phyloP scores from a whole-genome alignment of 2,113 vertebrate genomes.

The Tragulus kanchil region DNA sequence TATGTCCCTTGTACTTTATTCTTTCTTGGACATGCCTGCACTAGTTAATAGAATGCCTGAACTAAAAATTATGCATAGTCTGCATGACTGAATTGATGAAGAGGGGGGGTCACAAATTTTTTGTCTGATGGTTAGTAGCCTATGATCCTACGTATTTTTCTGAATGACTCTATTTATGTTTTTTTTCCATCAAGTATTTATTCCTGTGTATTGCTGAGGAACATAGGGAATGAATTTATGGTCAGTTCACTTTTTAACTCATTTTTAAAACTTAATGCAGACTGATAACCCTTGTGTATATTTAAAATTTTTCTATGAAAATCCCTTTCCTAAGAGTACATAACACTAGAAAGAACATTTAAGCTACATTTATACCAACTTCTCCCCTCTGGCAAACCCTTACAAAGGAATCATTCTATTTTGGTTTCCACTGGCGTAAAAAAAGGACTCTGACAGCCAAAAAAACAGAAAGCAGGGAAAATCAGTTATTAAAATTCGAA shows the following conservation, averaged over 20 bases:
- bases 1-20: not conserved
- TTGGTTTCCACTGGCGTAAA: not conserved
- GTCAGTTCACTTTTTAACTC: not conserved
- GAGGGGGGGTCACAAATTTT: not conserved
- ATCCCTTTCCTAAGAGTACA: not conserved
- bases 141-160: not conserved
- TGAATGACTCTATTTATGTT: not conserved
- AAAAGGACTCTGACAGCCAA: conserved; percentile 7
- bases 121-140: not conserved
- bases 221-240: not conserved
- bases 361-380: conserved; percentile 11
- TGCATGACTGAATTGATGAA: not conserved
- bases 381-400: not conserved
- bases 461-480: conserved; percentile 51
- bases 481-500: conserved; percentile 56
- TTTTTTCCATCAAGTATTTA: not conserved
- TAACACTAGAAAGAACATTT: conserved; percentile 1
- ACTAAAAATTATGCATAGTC: not conserved
- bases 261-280: not conserved
- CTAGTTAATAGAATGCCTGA: not conserved
- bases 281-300: not conserved
- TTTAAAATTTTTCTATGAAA: not conserved
- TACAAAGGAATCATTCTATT: not conserved
- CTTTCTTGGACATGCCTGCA: not conserved
- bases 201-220: not conserved